Evolutionary conservation across 2,113 vertebrate species (phyloP), one percentile per base, ranked within the genome.

Genomic region (Engraulis encrasicolus): DNA sequence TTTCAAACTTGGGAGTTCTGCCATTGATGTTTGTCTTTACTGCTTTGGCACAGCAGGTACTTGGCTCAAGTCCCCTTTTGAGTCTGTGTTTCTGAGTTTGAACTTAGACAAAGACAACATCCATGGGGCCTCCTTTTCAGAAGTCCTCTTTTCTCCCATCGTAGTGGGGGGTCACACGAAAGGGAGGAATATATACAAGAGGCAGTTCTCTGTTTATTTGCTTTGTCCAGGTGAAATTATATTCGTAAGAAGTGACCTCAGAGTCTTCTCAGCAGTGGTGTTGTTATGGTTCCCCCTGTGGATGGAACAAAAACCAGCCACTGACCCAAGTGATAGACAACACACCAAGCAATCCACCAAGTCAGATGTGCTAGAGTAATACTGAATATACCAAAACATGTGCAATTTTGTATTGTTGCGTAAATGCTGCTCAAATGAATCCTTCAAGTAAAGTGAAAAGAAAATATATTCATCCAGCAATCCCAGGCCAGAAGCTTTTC

Each of bases 81-180:
- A 66, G 4, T 74, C 27, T 74, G 66, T 74, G 66, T 74, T 27
- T 36, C 27, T 36, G 66, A 31, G 66, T 74, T 74, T 74, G 66
- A 74, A 74, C 66, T 36, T 74, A 74, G 34, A 74, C 66, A 74
- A 34, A 74, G 66, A 74, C 34, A 74, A 74, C 31, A 14, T 15
- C 66, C 66, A 9, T 74, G 27, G n/a, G 12, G 12, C 66, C 66
- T 34, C 66, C 14, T 27, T 11, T 12, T 23, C 66, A 34, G 66
- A 34, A 31, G 27, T 34, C 31, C 66, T 27, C 27, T 27, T 74
- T 27, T 74, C 23, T 17, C 27, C 66, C 66, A 34, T 2, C 15
- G 27, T 2, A 34, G 66, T 74, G 34, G 66, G 66, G 27, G 27
- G 66, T 34, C 14, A 7, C 20, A 36, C 0, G 15, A 27, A 34